Evolutionary conservation across 2,888 invertebrate genomes (phyloP), one percentile per base, ranked within the genome.

Genomic region (Troilus luridus): DNA sequence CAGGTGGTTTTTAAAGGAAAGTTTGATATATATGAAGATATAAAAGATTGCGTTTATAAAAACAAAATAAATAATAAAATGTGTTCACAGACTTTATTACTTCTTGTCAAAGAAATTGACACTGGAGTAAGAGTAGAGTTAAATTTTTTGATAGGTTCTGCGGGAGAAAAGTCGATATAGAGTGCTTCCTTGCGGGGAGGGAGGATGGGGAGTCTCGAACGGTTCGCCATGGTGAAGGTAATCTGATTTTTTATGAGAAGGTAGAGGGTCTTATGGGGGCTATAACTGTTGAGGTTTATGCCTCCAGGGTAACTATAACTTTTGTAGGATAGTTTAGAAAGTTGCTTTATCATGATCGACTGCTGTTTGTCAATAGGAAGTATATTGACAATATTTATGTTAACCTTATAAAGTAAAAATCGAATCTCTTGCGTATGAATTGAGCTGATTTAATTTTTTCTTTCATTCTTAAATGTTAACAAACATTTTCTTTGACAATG

Each of bases 161-260:
- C 3, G 7, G 56, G 11, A 56, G n/a, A 85, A 56, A n/a, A n/a
- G 56, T 24, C 24, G 67, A 67, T 67, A 67, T 67, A 67, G 24
- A 67, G 67, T 67, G 24, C 67, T 67, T 67, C 24, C 24, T 24
- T 19, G 21, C 19, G 56, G 54, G 11, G 11, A n/a, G 27, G n/a
- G 56, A n/a, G 67, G 19, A n/a, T 9, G 67, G n/a, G 9, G n/a
- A n/a, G 19, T 19, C 17, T n/a, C 9, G 11, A n/a, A 56, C 5
- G 56, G 85, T 85, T 19, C 19, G 54, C 21, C 56, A n/a, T 56
- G 56, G 85, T 21, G 85, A 12, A 27, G 85, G 85, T 85, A 85
- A 85, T 85, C 85, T 85, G 85, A 85, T 85, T 85, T 85, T 85
- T 85, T 85, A 85, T 85, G 85, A 58, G 56, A 54, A 85, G 56